Evolutionary conservation across 2,888 invertebrate species (phyloP), one percentile per base, ranked within the genome.

Genomic region (Pachymerium ferrugineum): DNA sequence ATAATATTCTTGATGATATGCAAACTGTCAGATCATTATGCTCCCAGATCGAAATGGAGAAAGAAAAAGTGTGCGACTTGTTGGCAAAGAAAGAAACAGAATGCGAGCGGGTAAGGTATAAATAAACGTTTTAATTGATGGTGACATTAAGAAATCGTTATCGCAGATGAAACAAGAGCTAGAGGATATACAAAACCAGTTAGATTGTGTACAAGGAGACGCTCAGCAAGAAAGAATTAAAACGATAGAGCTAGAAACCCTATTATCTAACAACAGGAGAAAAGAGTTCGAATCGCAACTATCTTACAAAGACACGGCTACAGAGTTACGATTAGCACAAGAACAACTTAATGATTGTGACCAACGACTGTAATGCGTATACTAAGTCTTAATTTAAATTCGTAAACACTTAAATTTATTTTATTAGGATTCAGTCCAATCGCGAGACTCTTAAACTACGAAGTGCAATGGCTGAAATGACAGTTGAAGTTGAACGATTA

Each of bases 271-370:
- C 25, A 82, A 80, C 77, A 73, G 83, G 5, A 82, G 82, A 77
- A 83, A 83, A 76, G 83, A 83, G 76, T 83, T 82, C 80, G 81
- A 81, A 76, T 77, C 78, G 10, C 82, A 83, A 76, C 77, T 83
- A 30, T 76, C 79, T 16, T 74, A 79, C 19, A 82, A 83, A 78
- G 83, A 83, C 76, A 79, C 79, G 69, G 78, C 78, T 30, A 80
- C 82, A 0, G 83, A 83, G 76, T 79, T 82, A 16, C 81, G 82
- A 76, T 79, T 82, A 77, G 76, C 83, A 29, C 81, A 80, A 76
- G 83, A 83, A 75, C 76, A 82, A 54, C 78, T 82, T n/a, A 78
- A 80, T 12, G 79, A 82, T 19, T 81, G 81, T 74, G 83, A 83
- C 69, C 80, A 81, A 74, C 83, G 83, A 78, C 78, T 82, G 82